Evolutionary conservation across 2,888 invertebrate genomes (phyloP).

Genomic region (Agonopterix alstromeriana): DNA sequence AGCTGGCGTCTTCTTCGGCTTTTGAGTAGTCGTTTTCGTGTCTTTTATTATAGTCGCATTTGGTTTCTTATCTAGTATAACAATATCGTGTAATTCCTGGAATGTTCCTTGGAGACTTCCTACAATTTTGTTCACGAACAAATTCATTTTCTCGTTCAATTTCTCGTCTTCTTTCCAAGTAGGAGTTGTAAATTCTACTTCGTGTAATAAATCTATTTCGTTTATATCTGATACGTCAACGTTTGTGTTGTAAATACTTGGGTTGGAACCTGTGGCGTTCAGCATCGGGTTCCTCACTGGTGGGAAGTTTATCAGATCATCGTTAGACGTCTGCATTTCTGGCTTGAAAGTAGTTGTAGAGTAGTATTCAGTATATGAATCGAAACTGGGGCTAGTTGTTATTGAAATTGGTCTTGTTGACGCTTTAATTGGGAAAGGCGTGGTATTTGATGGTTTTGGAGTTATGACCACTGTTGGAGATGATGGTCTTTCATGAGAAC

Average conservation of each 20-base stretch:
- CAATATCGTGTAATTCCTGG: slow-evolving; percentile 86
- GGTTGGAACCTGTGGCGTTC: slow-evolving; percentile 79
- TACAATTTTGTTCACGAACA: slow-evolving; percentile 89
- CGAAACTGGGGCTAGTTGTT: slow-evolving; percentile 40
- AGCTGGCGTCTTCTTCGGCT: slow-evolving; percentile 62
- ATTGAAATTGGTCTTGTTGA: slow-evolving; percentile 32
- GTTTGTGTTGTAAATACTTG: slow-evolving; percentile 63
- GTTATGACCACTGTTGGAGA: slow-evolving; percentile 81
- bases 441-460: slow-evolving; percentile 78
- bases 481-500: slow-evolving; percentile 66
- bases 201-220: slow-evolving; percentile 64
- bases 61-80: slow-evolving; percentile 70
- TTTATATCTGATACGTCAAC: slow-evolving; percentile 69
- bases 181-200: slow-evolving; percentile 85
- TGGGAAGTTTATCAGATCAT: slow-evolving; percentile 87
- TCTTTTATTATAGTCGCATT: slow-evolving; percentile 45
- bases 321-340: slow-evolving; percentile 81
- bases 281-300: slow-evolving; percentile 90
- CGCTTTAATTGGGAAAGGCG: slow-evolving; percentile 47
- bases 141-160: slow-evolving; percentile 86
- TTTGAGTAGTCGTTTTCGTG: slow-evolving; percentile 55
- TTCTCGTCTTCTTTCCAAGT: slow-evolving; percentile 85
- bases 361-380: slow-evolving; percentile 42
- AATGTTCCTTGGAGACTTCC: slow-evolving; percentile 90
- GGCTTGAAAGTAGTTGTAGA: slow-evolving; percentile 52